Base-by-base conservation (phyloP, 2,113 vertebrate genomes). In the Dromiciops gliroides region DNA sequence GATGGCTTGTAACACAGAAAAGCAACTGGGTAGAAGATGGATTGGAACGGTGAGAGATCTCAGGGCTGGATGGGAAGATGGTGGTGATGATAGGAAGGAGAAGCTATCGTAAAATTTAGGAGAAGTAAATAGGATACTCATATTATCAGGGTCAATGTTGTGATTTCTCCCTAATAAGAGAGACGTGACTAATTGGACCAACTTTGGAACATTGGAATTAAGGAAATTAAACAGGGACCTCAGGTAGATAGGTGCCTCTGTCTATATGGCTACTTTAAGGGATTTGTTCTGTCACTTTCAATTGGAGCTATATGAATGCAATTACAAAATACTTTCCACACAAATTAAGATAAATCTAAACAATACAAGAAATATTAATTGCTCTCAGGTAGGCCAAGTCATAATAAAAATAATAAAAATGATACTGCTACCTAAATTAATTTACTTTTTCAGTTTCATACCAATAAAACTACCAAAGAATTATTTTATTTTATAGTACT, bases 381-480 rank as follows among this genome's bases (percentile, higher is more conserved):
- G 14, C 60, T n/a, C 60, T 19, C 19, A n/a, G 37, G 3, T 75
- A 75, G 31, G 37, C 12, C 14, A n/a, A 75, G 31, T 16, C 60
- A 75, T n/a, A n/a, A 75, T 75, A 75, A 75, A 75, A n/a, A 75
- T 75, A 75, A 75, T 75, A 75, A 75, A n/a, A 75, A 75, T 67
- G 60, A n/a, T n/a, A n/a, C n/a, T 75, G n/a, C 31, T 16, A 75
- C 5, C 60, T 75, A n/a, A n/a, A 75, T 75, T n/a, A 75, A n/a
- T 75, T n/a, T 75, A 37, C 5, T 75, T n/a, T n/a, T 75, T n/a
- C 31, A 75, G 60, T 75, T 12, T n/a, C 14, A 37, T 67, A 37
- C 56, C 31, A 28, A 56, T 52, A 4, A 60, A 31, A 37, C 11
- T 67, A 37, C 56, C 56, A 67, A 67, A 37, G 56, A n/a, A n/a